These are phyloP conservation scores for Pandemis heparana DNA, from an alignment of 2,888 invertebrate genomes.

Conservation along the genomic window DNA sequence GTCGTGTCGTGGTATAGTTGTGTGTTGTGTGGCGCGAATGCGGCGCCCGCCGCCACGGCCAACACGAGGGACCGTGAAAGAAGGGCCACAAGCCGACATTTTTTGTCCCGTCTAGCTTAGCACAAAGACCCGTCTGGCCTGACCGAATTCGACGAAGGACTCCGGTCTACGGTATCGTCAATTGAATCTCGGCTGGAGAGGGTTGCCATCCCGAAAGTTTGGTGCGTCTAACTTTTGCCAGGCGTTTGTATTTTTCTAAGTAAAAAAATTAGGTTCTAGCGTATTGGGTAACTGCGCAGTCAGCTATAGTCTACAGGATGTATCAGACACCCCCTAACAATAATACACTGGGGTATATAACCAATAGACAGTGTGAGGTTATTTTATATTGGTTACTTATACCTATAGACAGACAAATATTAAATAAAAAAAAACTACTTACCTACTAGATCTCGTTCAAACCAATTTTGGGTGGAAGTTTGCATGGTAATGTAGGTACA, in stretches of 20 bases:
- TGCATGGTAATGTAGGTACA: no score
- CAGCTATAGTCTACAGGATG: no score
- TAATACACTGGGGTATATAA: no score
- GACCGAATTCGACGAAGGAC: slow-evolving; percentile 63
- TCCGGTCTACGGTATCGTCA: slow-evolving; percentile 4
- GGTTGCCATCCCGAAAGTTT: neutral
- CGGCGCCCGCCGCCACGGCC: slow-evolving; percentile 13
- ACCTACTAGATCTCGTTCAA: no score
- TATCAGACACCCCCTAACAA: no score
- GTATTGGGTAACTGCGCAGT: no score
- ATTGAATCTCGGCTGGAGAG: neutral
- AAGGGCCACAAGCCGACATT: slow-evolving; percentile 76
- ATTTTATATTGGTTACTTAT: no score
- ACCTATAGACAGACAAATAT: no score
- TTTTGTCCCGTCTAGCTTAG: slow-evolving; percentile 80
- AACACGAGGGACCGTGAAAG: slow-evolving; percentile 72
- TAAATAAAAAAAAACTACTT: no score
- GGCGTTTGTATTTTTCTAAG: neutral
- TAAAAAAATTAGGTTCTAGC: no score
- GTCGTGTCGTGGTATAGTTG: slow-evolving; percentile 6
- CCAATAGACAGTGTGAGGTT: no score
- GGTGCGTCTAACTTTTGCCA: neutral
- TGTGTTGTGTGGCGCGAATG: slow-evolving; percentile 13
- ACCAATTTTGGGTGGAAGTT: no score
- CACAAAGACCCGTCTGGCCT: slow-evolving; percentile 70